Evolutionary conservation across 2,113 vertebrate genomes (phyloP).

Genomic region (Brachirus orientalis): DNA sequence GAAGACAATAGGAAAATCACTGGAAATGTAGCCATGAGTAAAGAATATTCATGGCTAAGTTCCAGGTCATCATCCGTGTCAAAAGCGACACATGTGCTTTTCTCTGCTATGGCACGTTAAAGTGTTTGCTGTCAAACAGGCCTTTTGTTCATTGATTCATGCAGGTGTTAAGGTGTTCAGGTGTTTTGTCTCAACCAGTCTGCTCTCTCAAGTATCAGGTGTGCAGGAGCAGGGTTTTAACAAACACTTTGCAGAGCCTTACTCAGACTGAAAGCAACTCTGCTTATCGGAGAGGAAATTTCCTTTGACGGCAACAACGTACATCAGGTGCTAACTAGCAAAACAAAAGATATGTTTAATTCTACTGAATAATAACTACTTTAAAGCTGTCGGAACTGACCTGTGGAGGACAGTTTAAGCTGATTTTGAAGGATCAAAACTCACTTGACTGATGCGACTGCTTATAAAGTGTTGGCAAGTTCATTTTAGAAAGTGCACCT

Average conservation of each 20-base stretch:
- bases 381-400: too few relatives aligned
- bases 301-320: not conserved
- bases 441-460: too few relatives aligned
- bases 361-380: too few relatives aligned
- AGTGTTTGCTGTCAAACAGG: not conserved
- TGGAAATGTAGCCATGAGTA: too few relatives aligned
- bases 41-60: too few relatives aligned
- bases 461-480: too few relatives aligned
- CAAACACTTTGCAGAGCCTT: not conserved
- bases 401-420: too few relatives aligned
- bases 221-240: not conserved
- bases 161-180: not conserved
- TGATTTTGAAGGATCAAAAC: too few relatives aligned
- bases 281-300: not conserved
- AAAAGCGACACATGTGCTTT: not conserved
- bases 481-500: too few relatives aligned
- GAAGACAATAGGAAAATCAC: not conserved
- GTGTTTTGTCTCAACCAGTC: constrained; percentile 2
- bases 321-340: too few relatives aligned
- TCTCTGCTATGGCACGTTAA: not conserved
- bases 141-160: not conserved
- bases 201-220: constrained; percentile 13
- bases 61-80: not conserved
- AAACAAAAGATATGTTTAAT: too few relatives aligned
- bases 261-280: not conserved